Conservation (phyloP, 2,113 vertebrate species). For the Lichenostomus cassidix region DNA sequence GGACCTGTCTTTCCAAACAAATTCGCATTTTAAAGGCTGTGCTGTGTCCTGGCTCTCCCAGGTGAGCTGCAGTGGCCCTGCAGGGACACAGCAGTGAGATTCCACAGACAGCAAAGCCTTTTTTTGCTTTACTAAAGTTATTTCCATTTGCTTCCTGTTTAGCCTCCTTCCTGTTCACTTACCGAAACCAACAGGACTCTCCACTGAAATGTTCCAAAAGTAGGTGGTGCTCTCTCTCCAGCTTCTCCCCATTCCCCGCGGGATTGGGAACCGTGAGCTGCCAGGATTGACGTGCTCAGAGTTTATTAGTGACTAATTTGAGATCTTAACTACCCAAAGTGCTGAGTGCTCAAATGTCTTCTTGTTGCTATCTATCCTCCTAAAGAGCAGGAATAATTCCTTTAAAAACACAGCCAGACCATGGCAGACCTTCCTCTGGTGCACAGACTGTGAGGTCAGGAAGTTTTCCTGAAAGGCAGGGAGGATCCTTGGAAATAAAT, state of each 20-base stretch:
- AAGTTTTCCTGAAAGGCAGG: neutral
- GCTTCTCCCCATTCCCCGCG: neutral
- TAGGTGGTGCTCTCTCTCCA: slow-evolving; percentile 40
- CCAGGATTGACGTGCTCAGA: neutral
- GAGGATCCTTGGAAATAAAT: neutral
- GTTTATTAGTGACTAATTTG: neutral
- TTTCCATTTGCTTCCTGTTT: slow-evolving; percentile 25
- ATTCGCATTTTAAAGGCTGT: neutral
- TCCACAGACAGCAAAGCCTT: neutral
- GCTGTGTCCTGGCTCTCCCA: neutral
- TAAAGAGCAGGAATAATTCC: neutral
- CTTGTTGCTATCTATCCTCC: neutral
- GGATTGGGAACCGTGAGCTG: neutral
- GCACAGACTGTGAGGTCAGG: neutral
- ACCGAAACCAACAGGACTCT: neutral
- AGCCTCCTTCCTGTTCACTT: neutral
- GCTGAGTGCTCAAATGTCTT: neutral
- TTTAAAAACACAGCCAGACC: neutral
- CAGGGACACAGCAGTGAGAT: neutral
- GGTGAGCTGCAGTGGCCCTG: neutral
- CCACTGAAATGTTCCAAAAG: neutral
- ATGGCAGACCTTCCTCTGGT: neutral
- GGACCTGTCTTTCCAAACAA: neutral
- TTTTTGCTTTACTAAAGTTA: neutral
- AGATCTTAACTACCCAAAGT: neutral